Base-by-base conservation (phyloP, 2,888 invertebrate genomes). In the Eumerus sabulonum region DNA sequence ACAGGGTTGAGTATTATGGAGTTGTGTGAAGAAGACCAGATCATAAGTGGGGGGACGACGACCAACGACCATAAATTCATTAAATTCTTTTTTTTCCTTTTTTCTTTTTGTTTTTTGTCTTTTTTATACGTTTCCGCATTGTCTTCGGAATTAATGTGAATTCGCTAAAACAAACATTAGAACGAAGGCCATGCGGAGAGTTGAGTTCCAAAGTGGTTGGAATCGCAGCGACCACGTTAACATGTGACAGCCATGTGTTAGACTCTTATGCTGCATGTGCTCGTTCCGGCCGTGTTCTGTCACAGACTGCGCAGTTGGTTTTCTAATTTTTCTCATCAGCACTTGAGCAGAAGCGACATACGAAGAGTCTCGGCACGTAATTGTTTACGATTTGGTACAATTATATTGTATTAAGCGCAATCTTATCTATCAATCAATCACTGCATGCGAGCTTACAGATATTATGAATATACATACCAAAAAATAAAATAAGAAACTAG, bases 381-480 rank as follows among this genome's bases (percentile, higher is more conserved):
- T 72, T 77, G 72, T 62, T 67, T 62, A 77, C 67, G 77, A 72
- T 67, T 72, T 57, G 57, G 62, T 77, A 47, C 72, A 72, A 67
- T n/a, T n/a, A n/a, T 77, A 67, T 71, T 45, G 66, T 51, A 12
- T 44, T 54, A 17, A 56, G 35, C 38, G 51, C 42, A 57, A 72
- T 72, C 77, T 77, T 16, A 72, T 77, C 72, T 9, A 47, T 67
- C 67, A 51, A 77, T 77, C 72, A 63, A 72, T 77, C 72, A 45
- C 40, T n/a, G 13, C 42, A 42, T 14, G 9, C 7, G 3, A 12
- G 27, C 11, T 27, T 5, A 42, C 11, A 1, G 7, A 27, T 4
- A 27, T 27, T 27, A 27, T 7, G 27, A 27, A 27, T 4, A 27
- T 4, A 27, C 2, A 27, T 27, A 27, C 27, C 2, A 27, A 2